Percentiles rank a stretch among this genome's conserved stretches.
These are phyloP conservation scores for Pelmatolapia mariae DNA, from an alignment of 2,113 vertebrate species.

Conservation along the genomic window DNA sequence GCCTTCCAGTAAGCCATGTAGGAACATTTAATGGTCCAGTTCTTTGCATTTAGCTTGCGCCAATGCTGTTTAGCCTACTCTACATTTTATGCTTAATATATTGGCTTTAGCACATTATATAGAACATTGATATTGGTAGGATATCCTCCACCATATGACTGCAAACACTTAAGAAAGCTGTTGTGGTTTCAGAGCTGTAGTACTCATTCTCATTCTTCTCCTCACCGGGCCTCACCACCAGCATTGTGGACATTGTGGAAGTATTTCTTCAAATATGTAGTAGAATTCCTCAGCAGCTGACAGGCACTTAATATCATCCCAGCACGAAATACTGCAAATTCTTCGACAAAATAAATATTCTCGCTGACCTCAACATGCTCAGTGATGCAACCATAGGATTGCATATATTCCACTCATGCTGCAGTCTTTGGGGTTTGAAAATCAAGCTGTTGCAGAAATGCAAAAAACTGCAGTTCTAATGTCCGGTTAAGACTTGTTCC, in stretches of 20 bases:
- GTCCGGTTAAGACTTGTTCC: fast-evolving
- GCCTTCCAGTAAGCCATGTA: background rate
- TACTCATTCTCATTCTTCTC: background rate
- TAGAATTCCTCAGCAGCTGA: background rate
- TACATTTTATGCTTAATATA: background rate
- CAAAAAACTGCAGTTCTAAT: background rate
- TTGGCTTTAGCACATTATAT: fast-evolving
- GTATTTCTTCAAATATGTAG: background rate
- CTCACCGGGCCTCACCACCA: background rate
- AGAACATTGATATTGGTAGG: background rate
- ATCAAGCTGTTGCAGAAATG: background rate
- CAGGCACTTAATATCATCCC: background rate
- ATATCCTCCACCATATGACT: background rate
- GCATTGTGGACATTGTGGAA: background rate
- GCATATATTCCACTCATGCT: background rate
- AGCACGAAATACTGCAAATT: background rate
- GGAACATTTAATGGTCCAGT: background rate
- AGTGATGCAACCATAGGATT: background rate
- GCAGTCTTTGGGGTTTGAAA: fast-evolving
- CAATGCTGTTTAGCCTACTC: background rate
- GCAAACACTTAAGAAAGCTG: background rate
- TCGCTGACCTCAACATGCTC: background rate
- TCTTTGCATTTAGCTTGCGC: fast-evolving
- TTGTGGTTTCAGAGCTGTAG: background rate
- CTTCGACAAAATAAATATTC: background rate